Conservation (phyloP, 2,888 invertebrate species). For the Melanchra persicariae region DNA sequence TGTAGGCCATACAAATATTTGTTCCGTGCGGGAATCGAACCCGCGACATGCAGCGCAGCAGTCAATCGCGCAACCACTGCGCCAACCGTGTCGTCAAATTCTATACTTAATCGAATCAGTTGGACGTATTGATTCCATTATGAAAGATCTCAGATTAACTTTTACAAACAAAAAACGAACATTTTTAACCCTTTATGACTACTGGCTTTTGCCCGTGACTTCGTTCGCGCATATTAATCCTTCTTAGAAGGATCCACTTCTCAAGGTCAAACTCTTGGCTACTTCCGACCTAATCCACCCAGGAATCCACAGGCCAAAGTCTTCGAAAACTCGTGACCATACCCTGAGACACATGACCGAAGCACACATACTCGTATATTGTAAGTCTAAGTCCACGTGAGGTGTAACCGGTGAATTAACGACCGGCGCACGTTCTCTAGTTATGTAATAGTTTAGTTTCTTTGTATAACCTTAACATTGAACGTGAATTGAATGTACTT, state of each 20-base stretch:
- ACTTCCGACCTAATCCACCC: neutral
- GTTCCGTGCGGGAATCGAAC: too few relatives aligned
- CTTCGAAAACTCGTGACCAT: conserved; percentile 5
- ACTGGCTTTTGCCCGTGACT: too few relatives aligned
- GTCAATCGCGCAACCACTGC: too few relatives aligned
- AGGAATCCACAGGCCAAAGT: neutral
- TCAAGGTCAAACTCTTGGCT: neutral
- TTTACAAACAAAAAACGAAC: too few relatives aligned
- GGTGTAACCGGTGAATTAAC: conserved; percentile 15
- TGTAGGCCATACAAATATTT: too few relatives aligned
- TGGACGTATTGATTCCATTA: too few relatives aligned
- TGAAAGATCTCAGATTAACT: too few relatives aligned
- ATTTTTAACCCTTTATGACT: too few relatives aligned
- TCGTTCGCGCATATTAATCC: too few relatives aligned
- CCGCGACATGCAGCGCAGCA: too few relatives aligned
- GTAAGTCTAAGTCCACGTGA: conserved; percentile 23
- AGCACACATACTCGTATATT: neutral
- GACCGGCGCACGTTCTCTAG: conserved; percentile 18
- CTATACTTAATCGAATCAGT: too few relatives aligned
- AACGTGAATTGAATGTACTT: conserved; percentile 11
- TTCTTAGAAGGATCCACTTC: neutral
- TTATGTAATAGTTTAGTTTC: conserved; percentile 42
- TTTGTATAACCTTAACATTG: conserved; percentile 34
- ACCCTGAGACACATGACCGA: neutral
- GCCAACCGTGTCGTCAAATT: too few relatives aligned